Evolutionary conservation across 2,113 vertebrate genomes (phyloP).

Genomic region (Kryptolebias marmoratus): DNA sequence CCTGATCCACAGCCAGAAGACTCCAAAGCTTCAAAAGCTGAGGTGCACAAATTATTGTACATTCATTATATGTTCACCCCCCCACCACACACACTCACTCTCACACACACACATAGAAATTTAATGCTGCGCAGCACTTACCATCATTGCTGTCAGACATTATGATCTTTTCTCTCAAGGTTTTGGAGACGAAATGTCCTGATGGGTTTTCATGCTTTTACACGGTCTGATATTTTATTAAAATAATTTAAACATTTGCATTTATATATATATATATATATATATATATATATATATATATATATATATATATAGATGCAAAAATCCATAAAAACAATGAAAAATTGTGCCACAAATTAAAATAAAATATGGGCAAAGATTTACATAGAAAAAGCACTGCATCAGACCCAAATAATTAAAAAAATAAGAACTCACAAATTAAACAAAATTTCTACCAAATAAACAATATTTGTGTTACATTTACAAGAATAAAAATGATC

Average conservation of each 20-base stretch:
- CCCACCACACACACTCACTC: not conserved
- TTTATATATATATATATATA: no score
- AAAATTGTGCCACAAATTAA: no score
- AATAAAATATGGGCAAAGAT: no score
- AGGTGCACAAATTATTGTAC: not conserved
- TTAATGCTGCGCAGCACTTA: conserved; percentile 21
- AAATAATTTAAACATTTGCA: not conserved
- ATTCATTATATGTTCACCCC: not conserved
- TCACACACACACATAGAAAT: conserved; percentile 1
- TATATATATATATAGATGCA: no score
- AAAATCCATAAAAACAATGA: no score
- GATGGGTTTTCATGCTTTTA: conserved; percentile 24
- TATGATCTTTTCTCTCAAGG: conserved; percentile 41
- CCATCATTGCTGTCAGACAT: conserved; percentile 62
- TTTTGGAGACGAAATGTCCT: conserved; percentile 17
- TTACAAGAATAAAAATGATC: no score
- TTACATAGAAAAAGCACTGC: no score
- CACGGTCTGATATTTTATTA: conserved; percentile 4
- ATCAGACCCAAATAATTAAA: no score
- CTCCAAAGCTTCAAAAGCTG: conserved; percentile 55
- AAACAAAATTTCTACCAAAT: no score
- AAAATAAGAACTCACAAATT: no score
- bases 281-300: no score
- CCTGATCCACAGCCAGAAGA: conserved; percentile 40
- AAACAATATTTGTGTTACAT: no score